A percentile compares a stretch with the other conserved stretches of the same genome.
Conservation (phyloP, 1,140 invertebrate species). For the Euura saliciscinereae region DNA sequence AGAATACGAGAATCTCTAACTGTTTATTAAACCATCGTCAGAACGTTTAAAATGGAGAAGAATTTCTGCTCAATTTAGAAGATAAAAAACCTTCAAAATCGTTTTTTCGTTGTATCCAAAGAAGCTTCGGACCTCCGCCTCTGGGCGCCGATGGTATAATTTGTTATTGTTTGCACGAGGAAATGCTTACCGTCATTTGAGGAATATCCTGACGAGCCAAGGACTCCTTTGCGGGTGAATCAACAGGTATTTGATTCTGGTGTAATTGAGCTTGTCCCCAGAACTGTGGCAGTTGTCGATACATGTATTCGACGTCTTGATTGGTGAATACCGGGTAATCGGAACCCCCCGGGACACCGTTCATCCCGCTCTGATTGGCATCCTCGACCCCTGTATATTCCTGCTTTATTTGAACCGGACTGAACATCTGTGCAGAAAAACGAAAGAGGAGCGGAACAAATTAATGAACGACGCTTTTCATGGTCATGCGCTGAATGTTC, state of each 20-base stretch:
- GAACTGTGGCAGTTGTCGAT: constrained; percentile 53
- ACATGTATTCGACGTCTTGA: constrained; percentile 53
- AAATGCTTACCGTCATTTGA: constrained; percentile 37
- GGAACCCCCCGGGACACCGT: constrained; percentile 36
- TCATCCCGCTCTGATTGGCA: constrained; percentile 39
- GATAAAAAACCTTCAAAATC: too few relatives aligned
- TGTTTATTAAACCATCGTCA: too few relatives aligned
- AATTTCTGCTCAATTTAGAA: too few relatives aligned
- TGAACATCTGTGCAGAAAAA: constrained; percentile 51
- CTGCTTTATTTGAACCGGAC: constrained; percentile 55
- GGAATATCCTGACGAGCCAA: constrained; percentile 39
- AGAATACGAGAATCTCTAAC: too few relatives aligned
- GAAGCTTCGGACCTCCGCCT: too few relatives aligned
- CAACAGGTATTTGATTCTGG: constrained; percentile 45
- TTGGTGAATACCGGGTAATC: constrained; percentile 53
- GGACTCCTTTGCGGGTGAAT: constrained; percentile 45
- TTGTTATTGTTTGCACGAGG: too few relatives aligned
- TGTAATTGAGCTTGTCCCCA: constrained; percentile 51
- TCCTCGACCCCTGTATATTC: constrained; percentile 52
- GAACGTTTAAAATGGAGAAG: too few relatives aligned
- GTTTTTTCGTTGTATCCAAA: too few relatives aligned
- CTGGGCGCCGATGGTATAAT: too few relatives aligned
- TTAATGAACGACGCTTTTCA: too few relatives aligned
- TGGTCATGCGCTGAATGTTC: too few relatives aligned
- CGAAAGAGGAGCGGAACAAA: neutral